Conservation (phyloP, 2,113 vertebrate genomes). For the Pluvialis apricaria region DNA sequence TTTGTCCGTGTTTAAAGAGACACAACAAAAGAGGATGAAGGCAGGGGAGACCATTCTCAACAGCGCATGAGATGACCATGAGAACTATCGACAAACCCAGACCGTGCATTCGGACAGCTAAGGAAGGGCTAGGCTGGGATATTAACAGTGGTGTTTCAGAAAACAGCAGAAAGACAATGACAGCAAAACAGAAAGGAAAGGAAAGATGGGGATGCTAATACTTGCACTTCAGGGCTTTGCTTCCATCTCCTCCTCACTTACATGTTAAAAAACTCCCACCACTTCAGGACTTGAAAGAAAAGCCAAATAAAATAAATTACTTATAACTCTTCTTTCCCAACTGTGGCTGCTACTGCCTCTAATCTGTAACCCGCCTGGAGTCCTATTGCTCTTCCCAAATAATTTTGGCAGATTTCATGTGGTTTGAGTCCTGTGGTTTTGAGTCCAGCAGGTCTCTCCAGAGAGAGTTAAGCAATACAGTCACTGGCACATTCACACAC, state of each 20-base stretch:
- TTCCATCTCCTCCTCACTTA: not conserved
- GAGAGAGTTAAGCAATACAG: not conserved
- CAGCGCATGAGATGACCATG: not conserved
- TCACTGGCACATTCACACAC: not conserved
- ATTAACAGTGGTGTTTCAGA: not conserved
- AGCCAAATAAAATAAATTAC: not conserved
- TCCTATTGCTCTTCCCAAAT: not conserved
- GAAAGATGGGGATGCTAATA: not conserved
- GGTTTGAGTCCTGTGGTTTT: not conserved
- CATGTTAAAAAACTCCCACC: not conserved
- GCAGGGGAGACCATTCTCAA: not conserved
- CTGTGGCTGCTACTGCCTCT: not conserved
- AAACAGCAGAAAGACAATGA: not conserved
- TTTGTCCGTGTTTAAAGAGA: not conserved
- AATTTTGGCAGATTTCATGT: not conserved
- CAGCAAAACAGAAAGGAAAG: not conserved
- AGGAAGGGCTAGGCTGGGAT: not conserved
- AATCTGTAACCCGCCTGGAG: not conserved
- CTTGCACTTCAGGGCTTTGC: not conserved
- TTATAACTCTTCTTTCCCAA: not conserved
- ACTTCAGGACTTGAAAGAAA: not conserved
- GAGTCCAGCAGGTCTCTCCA: not conserved
- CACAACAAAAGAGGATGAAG: not conserved
- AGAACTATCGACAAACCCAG: not conserved
- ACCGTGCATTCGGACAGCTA: not conserved